phyloP scores from a whole-genome alignment of 2,888 invertebrate species.

The Taenaris catops region DNA sequence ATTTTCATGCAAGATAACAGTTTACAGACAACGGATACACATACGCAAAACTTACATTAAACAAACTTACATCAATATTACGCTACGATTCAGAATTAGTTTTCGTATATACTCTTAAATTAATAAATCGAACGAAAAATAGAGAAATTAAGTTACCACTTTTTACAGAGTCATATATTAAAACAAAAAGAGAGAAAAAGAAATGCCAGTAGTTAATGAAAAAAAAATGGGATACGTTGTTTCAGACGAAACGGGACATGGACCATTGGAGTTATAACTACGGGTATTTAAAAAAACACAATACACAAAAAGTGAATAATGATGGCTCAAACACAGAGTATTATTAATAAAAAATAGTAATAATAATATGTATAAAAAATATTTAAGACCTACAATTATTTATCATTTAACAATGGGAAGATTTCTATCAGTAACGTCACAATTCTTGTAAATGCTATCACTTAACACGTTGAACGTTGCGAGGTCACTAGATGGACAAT shows the following conservation, averaged over 20 bases:
- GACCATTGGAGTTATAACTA: constrained; percentile 15
- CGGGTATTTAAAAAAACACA: constrained; percentile 5
- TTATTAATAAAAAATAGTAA: too few species aligned
- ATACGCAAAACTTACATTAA: constrained; percentile 66
- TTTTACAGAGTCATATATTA: constrained; percentile 47
- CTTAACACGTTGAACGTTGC: too few species aligned
- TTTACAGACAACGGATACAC: constrained; percentile 2
- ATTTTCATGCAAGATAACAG: constrained; percentile 4
- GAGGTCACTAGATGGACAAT: too few species aligned
- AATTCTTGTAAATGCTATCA: too few species aligned
- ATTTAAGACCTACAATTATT: too few species aligned
- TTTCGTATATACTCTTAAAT: constrained; percentile 6
- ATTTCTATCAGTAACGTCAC: too few species aligned
- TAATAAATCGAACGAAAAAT: constrained; percentile 33
- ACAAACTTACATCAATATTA: constrained; percentile 37
- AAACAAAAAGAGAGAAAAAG: too few species aligned
- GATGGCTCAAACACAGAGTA: not conserved
- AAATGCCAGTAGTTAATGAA: too few species aligned
- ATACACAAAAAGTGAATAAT: constrained; percentile 4
- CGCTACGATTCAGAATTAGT: constrained; percentile 8
- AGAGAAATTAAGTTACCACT: constrained; percentile 76
- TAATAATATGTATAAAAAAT: too few species aligned
- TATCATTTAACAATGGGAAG: too few species aligned
- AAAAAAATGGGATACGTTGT: constrained; percentile 6
- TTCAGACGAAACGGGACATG: constrained; percentile 7